Evolutionary conservation across 37 sponge, comb jelly and placozoan species (phyloP).

Genomic region (Cladorhizidae sp.): DNA sequence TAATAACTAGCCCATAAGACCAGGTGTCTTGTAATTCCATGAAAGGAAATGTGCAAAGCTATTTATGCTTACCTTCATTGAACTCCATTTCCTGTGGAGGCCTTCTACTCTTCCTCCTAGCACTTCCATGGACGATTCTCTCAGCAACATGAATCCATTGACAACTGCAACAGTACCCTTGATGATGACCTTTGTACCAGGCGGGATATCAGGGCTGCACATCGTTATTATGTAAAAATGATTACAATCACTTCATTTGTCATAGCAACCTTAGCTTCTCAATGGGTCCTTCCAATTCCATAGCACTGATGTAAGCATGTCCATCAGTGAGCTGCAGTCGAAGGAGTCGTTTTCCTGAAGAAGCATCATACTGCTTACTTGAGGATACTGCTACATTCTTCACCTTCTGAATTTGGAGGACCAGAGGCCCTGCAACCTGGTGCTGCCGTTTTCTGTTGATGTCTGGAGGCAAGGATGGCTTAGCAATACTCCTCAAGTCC

Average conservation of each 20-base stretch:
- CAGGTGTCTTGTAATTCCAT: too few species aligned
- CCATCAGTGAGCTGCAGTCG: conserved; percentile 78
- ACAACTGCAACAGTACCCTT: conserved; percentile 21
- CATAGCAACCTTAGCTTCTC: conserved; percentile 27
- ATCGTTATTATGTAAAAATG: background rate
- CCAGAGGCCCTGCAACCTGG: conserved; percentile 50
- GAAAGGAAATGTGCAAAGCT: too few species aligned
- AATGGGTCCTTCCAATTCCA: conserved; percentile 57
- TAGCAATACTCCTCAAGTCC: conserved; percentile 48
- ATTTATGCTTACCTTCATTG: conserved; percentile 9
- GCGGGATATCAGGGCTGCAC: conserved; percentile 47
- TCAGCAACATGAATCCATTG: conserved; percentile 70
- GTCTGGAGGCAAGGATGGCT: conserved; percentile 14
- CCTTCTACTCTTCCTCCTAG: conserved; percentile 63
- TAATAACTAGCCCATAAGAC: too few species aligned
- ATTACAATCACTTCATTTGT: background rate
- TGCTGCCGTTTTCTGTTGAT: background rate
- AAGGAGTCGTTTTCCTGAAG: conserved; percentile 35
- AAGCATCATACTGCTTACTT: conserved; percentile 40
- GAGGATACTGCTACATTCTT: conserved; percentile 62
- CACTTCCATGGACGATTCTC: conserved; percentile 19
- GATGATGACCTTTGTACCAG: conserved; percentile 79
- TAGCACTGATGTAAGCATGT: conserved; percentile 42
- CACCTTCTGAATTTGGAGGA: conserved; percentile 75
- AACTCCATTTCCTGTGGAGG: conserved; percentile 61